Conservation (phyloP, 2,888 invertebrate genomes). For the Torymus aiolomorphi region DNA sequence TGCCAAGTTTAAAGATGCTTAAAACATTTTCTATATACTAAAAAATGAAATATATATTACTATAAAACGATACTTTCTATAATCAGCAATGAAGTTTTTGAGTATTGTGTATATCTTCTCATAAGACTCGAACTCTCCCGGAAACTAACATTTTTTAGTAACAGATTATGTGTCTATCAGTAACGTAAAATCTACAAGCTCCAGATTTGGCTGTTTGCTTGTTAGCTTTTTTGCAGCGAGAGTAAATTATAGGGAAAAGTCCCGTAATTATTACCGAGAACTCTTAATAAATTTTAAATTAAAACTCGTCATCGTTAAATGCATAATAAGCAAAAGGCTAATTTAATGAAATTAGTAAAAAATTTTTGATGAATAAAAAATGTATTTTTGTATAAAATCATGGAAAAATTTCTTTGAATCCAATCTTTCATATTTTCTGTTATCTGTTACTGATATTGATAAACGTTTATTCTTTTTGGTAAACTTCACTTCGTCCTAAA, state of each 20-base stretch:
- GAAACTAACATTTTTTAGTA: slow-evolving; percentile 3
- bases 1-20: too few species aligned
- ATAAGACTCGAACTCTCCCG: not conserved
- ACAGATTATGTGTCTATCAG: not conserved
- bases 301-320: not conserved
- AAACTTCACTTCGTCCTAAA: too few species aligned
- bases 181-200: slow-evolving; percentile 29
- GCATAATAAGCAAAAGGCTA: slow-evolving; percentile 6
- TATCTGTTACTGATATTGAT: too few species aligned
- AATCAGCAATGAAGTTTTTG: too few species aligned
- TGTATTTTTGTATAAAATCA: not conserved
- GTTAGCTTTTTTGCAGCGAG: slow-evolving; percentile 29
- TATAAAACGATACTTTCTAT: too few species aligned
- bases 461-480: too few species aligned
- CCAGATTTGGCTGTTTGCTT: slow-evolving; percentile 30
- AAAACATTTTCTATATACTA: too few species aligned
- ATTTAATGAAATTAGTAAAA: not conserved
- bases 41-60: too few species aligned
- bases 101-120: not conserved
- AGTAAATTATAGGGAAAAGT: too few species aligned
- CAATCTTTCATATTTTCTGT: too few species aligned
- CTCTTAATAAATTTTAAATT: slow-evolving; percentile 32
- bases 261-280: too few species aligned
- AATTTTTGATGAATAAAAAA: not conserved
- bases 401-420: too few species aligned